These are phyloP conservation scores for Loriculus beryllinus DNA, from an alignment of 2,797 vertebrate genomes.

Conservation along the genomic window DNA sequence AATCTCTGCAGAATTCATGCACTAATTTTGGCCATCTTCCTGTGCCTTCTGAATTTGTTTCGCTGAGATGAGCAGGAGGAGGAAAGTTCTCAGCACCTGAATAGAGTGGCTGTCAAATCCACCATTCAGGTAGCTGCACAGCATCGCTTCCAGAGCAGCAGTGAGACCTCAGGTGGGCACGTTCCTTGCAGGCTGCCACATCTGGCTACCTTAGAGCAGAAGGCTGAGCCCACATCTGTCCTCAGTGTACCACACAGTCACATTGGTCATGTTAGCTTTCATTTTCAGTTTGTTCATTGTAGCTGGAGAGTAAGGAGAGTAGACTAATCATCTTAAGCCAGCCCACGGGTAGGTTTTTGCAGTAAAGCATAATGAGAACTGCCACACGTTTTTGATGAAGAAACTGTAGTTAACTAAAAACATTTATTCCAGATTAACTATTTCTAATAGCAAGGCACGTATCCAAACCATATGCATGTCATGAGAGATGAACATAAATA, in stretches of 20 bases:
- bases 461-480: fast-evolving
- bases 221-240: neutral
- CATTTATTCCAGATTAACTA: neutral
- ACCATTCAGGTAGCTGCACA: neutral
- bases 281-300: neutral
- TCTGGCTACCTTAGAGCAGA: neutral
- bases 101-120: neutral
- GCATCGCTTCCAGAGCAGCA: neutral
- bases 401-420: neutral
- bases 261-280: neutral
- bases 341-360: neutral
- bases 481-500: neutral
- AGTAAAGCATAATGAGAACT: neutral
- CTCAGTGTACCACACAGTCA: neutral
- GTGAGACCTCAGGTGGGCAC: neutral
- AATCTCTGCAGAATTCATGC: neutral
- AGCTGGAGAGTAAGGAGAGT: neutral
- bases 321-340: neutral
- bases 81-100: neutral
- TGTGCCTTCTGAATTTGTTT: neutral
- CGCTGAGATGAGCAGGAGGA: neutral
- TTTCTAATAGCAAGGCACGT: neutral
- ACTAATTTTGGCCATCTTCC: neutral
- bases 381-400: neutral
- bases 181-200: neutral